Conservation (phyloP, 2,113 vertebrate species). For the Brevimyrus niger region DNA sequence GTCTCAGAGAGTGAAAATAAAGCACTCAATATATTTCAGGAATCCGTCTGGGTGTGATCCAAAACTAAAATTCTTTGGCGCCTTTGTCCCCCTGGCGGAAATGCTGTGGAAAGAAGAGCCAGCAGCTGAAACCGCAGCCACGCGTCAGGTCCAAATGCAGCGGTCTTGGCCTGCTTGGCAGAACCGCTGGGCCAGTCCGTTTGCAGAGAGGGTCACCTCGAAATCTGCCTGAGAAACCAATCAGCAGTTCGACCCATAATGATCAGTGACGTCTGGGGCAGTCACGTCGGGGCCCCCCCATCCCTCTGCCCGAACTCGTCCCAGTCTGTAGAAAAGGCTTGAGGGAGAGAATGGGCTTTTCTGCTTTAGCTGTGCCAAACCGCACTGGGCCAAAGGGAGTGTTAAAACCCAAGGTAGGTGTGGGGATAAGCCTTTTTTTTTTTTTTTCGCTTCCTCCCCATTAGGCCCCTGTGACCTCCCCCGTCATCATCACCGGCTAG, state of each 20-base stretch:
- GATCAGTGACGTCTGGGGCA: neutral
- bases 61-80: too few species aligned
- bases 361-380: neutral
- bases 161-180: neutral
- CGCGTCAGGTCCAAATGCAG: neutral
- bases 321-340: neutral
- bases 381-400: neutral
- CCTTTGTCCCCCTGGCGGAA: neutral
- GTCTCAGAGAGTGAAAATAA: neutral
- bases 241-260: neutral
- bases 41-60: neutral
- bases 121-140: neutral
- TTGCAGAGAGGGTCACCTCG: neutral
- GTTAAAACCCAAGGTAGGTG: neutral
- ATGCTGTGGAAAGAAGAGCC: neutral
- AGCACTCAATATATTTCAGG: neutral
- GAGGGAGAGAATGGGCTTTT: neutral
- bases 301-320: neutral
- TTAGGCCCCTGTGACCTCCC: neutral
- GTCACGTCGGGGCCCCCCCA: too few species aligned
- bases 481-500: neutral
- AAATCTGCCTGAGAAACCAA: slow-evolving; percentile 6
- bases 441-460: neutral
- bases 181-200: neutral
- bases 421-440: too few species aligned